A percentile compares a stretch with the other conserved stretches of the same genome.
These are phyloP conservation scores for Oncorhynchus masou DNA, from an alignment of 2,113 vertebrate species.

Conservation along the genomic window DNA sequence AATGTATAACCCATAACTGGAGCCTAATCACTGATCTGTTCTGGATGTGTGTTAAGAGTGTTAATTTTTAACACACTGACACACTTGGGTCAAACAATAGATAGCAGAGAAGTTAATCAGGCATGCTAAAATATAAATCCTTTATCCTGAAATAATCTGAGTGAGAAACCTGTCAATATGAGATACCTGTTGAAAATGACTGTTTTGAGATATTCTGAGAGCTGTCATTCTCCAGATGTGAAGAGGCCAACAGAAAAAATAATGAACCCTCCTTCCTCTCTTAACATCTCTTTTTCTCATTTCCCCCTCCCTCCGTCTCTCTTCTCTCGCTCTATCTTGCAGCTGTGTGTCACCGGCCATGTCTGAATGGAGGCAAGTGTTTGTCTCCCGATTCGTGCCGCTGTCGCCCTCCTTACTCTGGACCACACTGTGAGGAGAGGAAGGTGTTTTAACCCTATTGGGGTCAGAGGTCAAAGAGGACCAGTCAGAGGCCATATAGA, in stretches of 20 bases:
- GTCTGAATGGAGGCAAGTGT: conserved; percentile 83
- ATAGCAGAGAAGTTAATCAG: neutral
- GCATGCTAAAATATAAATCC: neutral
- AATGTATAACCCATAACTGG: no score
- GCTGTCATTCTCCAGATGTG: conserved; percentile 33
- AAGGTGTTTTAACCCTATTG: conserved; percentile 46
- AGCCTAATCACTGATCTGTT: no score
- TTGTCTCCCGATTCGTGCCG: conserved; percentile 79
- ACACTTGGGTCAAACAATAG: neutral
- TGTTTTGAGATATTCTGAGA: neutral
- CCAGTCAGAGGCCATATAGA: neutral
- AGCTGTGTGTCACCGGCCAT: conserved; percentile 80
- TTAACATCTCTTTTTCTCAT: neutral
- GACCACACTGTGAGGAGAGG: conserved; percentile 75
- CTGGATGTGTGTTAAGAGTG: no score
- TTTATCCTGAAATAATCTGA: no score
- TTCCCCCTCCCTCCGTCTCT: neutral
- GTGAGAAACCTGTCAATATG: no score
- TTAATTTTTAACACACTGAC: neutral
- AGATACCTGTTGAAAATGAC: no score
- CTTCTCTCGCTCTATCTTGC: conserved; percentile 23
- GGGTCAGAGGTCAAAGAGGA: conserved; percentile 27
- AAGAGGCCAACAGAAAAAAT: no score
- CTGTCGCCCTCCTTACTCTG: conserved; percentile 73
- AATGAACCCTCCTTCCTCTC: neutral